Conservation (phyloP, 1,140 invertebrate species). For the Rhopalosiphum padi region DNA sequence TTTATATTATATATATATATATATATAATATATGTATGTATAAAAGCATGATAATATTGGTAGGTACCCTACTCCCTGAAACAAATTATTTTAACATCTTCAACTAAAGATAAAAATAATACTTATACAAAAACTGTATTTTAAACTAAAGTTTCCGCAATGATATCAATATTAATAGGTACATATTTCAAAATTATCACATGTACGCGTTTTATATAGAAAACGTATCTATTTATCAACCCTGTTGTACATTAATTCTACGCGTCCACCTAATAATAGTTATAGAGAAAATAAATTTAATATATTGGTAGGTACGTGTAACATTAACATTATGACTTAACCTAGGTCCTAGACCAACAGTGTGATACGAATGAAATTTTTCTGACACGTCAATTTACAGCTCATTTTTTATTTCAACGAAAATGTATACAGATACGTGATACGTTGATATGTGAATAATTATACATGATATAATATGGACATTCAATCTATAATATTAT, state of each 20-base stretch:
- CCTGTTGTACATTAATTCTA: neutral
- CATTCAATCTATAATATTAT: neutral
- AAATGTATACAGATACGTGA: too few relatives aligned
- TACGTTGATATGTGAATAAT: neutral
- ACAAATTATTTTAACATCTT: neutral
- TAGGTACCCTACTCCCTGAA: neutral
- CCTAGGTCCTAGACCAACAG: neutral
- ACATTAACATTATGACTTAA: neutral
- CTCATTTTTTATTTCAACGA: neutral
- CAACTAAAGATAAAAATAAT: neutral
- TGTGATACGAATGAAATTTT: neutral
- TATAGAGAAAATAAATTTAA: neutral
- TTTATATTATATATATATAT: neutral
- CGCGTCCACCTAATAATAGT: neutral
- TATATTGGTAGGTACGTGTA: too few relatives aligned
- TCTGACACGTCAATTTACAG: neutral
- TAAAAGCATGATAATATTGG: neutral
- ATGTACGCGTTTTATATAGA: neutral
- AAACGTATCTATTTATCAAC: neutral
- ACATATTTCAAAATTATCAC: constrained; percentile 17
- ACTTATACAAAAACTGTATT: neutral
- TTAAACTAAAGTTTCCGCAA: neutral
- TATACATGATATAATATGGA: neutral
- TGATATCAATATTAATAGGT: neutral
- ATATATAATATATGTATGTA: neutral